These are phyloP conservation scores for Tolypeutes matacus DNA, from an alignment of 2,797 vertebrate species.

Conservation along the genomic window DNA sequence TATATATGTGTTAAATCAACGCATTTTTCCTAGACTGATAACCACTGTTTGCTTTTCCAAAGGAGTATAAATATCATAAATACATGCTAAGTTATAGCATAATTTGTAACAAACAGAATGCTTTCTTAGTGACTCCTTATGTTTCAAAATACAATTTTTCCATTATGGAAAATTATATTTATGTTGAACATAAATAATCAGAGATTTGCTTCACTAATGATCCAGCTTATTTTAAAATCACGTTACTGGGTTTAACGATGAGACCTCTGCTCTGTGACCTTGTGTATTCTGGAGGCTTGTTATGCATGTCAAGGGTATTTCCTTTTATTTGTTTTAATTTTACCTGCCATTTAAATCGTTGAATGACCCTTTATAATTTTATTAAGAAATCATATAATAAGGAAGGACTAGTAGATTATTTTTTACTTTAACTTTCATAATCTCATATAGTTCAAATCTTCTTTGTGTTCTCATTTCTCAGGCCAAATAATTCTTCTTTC, in stretches of 20 bases:
- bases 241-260: constrained; percentile 78
- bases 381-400: constrained; percentile 82
- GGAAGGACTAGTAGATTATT: constrained; percentile 83
- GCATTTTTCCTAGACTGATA: neutral
- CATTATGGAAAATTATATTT: constrained; percentile 83
- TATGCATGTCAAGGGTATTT: constrained; percentile 77
- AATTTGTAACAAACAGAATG: constrained; percentile 73
- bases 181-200: constrained; percentile 82
- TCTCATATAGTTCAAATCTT: constrained; percentile 81
- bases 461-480: constrained; percentile 83
- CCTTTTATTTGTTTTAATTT: constrained; percentile 85
- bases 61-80: neutral
- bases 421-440: constrained; percentile 83
- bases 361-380: constrained; percentile 81
- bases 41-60: constrained; percentile 56
- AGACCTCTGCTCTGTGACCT: constrained; percentile 74
- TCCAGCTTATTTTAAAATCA: constrained; percentile 81
- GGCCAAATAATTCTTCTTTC: constrained; percentile 70
- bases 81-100: neutral
- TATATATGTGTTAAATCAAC: constrained; percentile 37
- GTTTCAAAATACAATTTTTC: constrained; percentile 82
- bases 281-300: constrained; percentile 70
- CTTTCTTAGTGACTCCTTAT: constrained; percentile 75
- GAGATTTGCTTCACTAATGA: constrained; percentile 78
- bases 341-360: constrained; percentile 80